Conservation (phyloP, 2,797 vertebrate species). For the Pogoniulus pusillus region DNA sequence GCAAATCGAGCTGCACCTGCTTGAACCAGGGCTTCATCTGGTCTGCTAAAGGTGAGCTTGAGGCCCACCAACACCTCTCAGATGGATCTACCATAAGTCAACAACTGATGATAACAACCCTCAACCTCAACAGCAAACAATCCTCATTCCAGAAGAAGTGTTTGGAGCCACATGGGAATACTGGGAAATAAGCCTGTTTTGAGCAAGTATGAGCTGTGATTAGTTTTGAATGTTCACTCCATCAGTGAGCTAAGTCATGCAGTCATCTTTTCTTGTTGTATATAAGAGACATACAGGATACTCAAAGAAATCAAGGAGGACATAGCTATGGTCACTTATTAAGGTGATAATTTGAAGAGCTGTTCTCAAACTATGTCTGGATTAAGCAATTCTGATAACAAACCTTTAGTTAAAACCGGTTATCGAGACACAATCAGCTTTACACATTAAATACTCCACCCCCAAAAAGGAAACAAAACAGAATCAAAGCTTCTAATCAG, state of each 20-base stretch:
- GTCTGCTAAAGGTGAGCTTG: slow-evolving; percentile 23
- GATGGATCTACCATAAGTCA: slow-evolving; percentile 65
- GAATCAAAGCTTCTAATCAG: slow-evolving; percentile 64
- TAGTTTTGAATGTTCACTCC: slow-evolving; percentile 6
- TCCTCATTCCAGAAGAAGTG: slow-evolving; percentile 32
- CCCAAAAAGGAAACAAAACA: slow-evolving; percentile 59
- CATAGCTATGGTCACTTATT: slow-evolving; percentile 24
- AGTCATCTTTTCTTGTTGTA: neutral
- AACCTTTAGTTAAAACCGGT: slow-evolving; percentile 45
- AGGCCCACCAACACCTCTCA: slow-evolving; percentile 56
- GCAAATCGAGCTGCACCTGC: slow-evolving; percentile 41
- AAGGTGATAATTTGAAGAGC: slow-evolving; percentile 20
- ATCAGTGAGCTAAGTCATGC: neutral
- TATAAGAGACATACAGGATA: neutral
- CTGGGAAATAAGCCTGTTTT: slow-evolving; percentile 8
- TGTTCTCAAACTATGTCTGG: slow-evolving; percentile 1
- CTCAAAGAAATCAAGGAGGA: slow-evolving; percentile 33
- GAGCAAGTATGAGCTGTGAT: slow-evolving; percentile 17
- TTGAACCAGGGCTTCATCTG: slow-evolving; percentile 38
- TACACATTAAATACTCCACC: slow-evolving; percentile 29
- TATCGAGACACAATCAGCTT: slow-evolving; percentile 30
- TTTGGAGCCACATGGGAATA: neutral
- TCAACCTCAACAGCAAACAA: neutral
- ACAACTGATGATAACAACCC: slow-evolving; percentile 51
- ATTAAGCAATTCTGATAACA: slow-evolving; percentile 36